Evolutionary conservation across 2,113 vertebrate genomes (phyloP), one percentile per base, ranked within the genome.

Genomic region (Xiphias gladius): DNA sequence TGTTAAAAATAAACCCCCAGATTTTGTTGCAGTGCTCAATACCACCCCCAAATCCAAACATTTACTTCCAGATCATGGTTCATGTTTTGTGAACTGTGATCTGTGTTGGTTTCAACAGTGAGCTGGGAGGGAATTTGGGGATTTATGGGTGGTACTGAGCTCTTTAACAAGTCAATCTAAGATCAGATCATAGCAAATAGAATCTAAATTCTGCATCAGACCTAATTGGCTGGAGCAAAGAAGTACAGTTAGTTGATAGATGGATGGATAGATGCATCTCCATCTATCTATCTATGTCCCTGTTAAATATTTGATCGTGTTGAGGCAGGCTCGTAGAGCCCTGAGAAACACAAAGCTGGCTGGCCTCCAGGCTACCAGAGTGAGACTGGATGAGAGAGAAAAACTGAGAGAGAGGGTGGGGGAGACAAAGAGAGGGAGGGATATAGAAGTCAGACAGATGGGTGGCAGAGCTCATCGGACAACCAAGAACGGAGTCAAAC

Each of bases 261-360:
- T 41, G 22, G 28, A 63, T 22, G 37, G 26, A 35, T 30, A 14
- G 48, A 73, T 64, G 20, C 16, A 59, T 69, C 26, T 39, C 46
- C 0, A 46, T 17, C 43, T 43, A 17, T 62, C 70, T 52, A 35
- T 68, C 54, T 48, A 26, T 66, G 62, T 69, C 3, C 7, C 37
- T 65, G 17, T 58, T 83, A 37, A 79, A 78, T 83, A 73, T 72
- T 84, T 58, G 72, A 84, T 68, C 10, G 43, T 5, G 43, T 26
- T 48, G 35, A 66, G 77, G 43, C 26, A 41, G 52, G 37, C 55
- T 48, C 50, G 46, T 28, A 28, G 63, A 76, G 67, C 62, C 39
- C 24, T 71, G 78, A 71, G 71, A 79, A 64, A 77, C 72, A 81
- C 59, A 71, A 65, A 61, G 75, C 71, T 72, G 59, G 75, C 63